Evolutionary conservation across 2,888 invertebrate genomes (phyloP).

Genomic region (Volucella inanis): DNA sequence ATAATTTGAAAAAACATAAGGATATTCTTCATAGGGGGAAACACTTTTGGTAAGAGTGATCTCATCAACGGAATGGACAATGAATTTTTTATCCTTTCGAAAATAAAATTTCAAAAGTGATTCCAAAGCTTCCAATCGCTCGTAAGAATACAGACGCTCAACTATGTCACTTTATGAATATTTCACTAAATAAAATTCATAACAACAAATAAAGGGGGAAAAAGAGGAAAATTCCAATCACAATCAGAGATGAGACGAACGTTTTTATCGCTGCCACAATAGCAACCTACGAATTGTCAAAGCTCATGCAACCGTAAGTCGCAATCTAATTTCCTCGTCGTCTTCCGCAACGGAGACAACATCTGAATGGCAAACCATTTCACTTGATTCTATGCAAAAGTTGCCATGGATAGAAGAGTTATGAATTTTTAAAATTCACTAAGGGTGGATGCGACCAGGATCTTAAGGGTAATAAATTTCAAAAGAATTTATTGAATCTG

Average conservation of each 20-base stretch:
- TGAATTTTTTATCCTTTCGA: too few species aligned
- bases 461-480: conserved; percentile 50
- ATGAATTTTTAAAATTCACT: conserved; percentile 59
- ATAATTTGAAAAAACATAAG: too few species aligned
- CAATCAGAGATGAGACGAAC: conserved; percentile 15
- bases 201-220: conserved; percentile 3
- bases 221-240: conserved; percentile 35
- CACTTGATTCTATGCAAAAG: not conserved
- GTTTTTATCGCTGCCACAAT: conserved; percentile 34
- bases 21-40: too few species aligned
- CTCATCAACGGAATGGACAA: too few species aligned
- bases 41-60: too few species aligned
- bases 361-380: conserved; percentile 20
- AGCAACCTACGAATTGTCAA: conserved; percentile 52
- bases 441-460: conserved; percentile 26
- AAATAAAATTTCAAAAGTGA: too few species aligned
- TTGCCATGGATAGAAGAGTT: conserved; percentile 28
- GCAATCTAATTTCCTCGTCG: conserved; percentile 59
- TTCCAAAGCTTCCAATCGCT: too few species aligned
- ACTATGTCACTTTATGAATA: conserved; percentile 27
- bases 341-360: conserved; percentile 31
- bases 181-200: conserved; percentile 44
- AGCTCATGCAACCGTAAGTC: conserved; percentile 46
- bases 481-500: conserved; percentile 47
- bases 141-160: too few species aligned